Evolutionary conservation across 2,113 vertebrate genomes (phyloP), one percentile per base, ranked within the genome.

Genomic region (Marcusenius ussheri): DNA sequence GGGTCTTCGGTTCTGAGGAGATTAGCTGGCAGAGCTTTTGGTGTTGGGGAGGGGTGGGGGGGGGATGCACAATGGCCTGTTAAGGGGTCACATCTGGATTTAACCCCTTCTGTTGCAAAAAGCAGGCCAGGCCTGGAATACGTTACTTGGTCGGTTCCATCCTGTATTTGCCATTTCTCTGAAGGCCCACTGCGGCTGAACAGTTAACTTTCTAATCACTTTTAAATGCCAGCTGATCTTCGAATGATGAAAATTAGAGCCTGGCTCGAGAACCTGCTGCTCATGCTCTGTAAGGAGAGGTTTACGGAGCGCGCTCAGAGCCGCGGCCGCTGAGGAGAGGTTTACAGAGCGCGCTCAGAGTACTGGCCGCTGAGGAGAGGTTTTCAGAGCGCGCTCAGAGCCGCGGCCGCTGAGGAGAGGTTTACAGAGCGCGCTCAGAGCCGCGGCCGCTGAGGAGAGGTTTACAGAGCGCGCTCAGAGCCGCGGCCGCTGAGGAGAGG

Each of bases 71-170:
- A 70, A 53, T 70, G 86, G 74, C 49, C 89, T 66, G 89, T 77
- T 93, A 92, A 92, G 91, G 91, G 90, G 87, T 50, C 83, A 88
- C 93, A 92, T 92, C 91, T 93, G 92, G 89, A 89, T 39, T 92
- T 90, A 93, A 92, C 91, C 90, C 91, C 91, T 91, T 90, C 86
- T 45, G 21, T 86, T 51, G 15, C 42, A 17, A 74, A 80, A 84
- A 88, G 5, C 51, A 21, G n/a, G 13, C 13, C 47, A n/a, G 91
- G 92, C 92, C 92, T 93, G 92, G 92, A 92, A 91, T 86, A 90
- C 56, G 91, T 93, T 92, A 92, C 88, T 87, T 56, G 90, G 90
- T 90, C 88, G 42, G 66, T 51, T 66, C n/a, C 58, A n/a, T 66
- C n/a, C 58, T 27, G 58, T 10, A 27, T 66, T 66, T 49, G 80